Evolutionary conservation across 2,888 invertebrate genomes (phyloP), one percentile per base, ranked within the genome.

Genomic region (Neocrepidodera transversa): DNA sequence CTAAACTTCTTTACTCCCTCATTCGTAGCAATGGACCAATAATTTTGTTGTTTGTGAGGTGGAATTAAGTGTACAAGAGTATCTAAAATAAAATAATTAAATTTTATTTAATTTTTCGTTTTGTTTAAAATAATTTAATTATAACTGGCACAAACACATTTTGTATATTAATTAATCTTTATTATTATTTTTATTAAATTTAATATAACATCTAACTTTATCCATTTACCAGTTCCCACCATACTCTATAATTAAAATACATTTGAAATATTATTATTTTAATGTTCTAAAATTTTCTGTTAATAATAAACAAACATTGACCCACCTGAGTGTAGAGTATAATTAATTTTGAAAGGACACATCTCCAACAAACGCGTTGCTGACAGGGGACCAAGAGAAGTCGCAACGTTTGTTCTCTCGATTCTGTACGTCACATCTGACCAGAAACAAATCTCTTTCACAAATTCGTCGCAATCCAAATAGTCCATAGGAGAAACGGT

Each of bases 291-390:
- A n/a, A n/a, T n/a, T n/a, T n/a, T n/a, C n/a, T n/a, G n/a, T n/a
- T n/a, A n/a, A n/a, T n/a, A n/a, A n/a, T n/a, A n/a, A n/a, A n/a
- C n/a, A n/a, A n/a, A n/a, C n/a, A 54, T 30, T 38, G 49, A 68
- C 74, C 75, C 73, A 81, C 82, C 82, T 69, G 63, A 52, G 80
- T 79, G 17, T 78, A 68, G 13, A 82, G 67, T 36, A 47, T 86
- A 86, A 56, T 76, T 79, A 26, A 85, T 74, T 40, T 78, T 77
- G 65, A 80, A 81, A 0, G 82, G 80, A 62, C 86, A 86, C 48
- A 85, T 74, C 48, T 81, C 78, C 42, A 61, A 40, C 38, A 75
- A 65, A 63, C 72, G 76, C 14, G 74, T 66, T 30, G 76, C 74
- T 20, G 74, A 69, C 20, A 78, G 64, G 11, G 76, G 68, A 26